Evolutionary conservation across 2,888 invertebrate species (phyloP).

Genomic region (Protonemura montana): DNA sequence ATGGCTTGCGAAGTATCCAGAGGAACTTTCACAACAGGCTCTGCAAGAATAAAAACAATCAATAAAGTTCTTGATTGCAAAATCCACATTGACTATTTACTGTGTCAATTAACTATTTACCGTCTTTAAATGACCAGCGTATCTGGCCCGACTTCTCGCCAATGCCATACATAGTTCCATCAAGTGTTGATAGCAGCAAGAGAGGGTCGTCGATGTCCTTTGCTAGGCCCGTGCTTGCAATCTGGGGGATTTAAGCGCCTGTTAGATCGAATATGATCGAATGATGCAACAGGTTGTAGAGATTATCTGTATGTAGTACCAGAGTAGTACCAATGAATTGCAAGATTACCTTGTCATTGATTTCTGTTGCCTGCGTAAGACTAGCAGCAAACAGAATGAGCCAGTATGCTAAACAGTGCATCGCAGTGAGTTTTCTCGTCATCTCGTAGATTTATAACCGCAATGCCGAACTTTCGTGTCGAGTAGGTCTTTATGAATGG

Average conservation of each 20-base stretch:
- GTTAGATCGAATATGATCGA: background rate
- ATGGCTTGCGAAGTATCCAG: conserved; percentile 64
- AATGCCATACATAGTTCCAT: conserved; percentile 91
- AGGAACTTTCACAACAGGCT: conserved; percentile 89
- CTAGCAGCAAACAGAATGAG: background rate
- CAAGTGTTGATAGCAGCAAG: conserved; percentile 89
- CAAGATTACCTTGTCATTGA: background rate
- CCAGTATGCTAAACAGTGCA: background rate
- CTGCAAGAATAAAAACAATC: conserved; percentile 63
- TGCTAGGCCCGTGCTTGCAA: conserved; percentile 67
- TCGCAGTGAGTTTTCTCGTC: background rate
- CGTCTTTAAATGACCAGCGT: conserved; percentile 91
- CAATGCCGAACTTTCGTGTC: background rate
- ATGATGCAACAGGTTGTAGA: background rate
- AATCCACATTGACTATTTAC: no score
- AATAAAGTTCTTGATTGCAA: background rate
- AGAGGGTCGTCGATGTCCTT: conserved; percentile 74
- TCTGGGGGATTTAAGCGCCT: background rate
- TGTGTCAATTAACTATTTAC: conserved; percentile 65
- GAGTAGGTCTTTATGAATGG: background rate
- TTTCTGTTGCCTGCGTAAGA: background rate
- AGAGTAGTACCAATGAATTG: background rate
- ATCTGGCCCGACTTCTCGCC: conserved; percentile 84
- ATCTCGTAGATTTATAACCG: background rate
- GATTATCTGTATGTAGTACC: no score